These are phyloP conservation scores for Hippocampus mohnikei DNA, from an alignment of 2,113 vertebrate species.

Conservation along the genomic window DNA sequence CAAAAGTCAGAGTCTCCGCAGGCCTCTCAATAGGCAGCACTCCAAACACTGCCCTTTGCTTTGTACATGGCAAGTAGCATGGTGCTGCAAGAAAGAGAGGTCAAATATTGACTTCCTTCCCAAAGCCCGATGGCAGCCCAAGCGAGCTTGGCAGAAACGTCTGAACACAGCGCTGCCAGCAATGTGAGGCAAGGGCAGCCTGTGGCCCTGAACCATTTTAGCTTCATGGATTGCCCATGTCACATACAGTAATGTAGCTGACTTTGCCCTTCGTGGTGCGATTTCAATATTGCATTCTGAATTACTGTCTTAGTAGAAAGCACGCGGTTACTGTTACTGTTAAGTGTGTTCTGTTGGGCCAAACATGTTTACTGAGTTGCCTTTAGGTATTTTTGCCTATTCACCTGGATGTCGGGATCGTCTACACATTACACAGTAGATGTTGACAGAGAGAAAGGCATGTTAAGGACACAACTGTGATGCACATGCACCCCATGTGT, in stretches of 20 bases:
- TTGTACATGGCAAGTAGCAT: constrained; percentile 48
- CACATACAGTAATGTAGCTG: constrained; percentile 32
- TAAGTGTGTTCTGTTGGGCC: neutral
- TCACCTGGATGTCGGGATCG: too few relatives aligned
- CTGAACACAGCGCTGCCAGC: constrained; percentile 48
- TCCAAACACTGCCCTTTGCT: constrained; percentile 42
- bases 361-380: neutral
- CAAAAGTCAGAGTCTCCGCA: constrained; percentile 12
- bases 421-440: neutral
- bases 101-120: constrained; percentile 74
- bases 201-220: constrained; percentile 50
- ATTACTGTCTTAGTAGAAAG: too few relatives aligned
- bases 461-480: constrained; percentile 10
- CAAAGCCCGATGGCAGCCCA: constrained; percentile 38
- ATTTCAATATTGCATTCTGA: neutral
- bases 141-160: constrained; percentile 39
- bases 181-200: constrained; percentile 42
- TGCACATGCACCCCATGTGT: constrained; percentile 17
- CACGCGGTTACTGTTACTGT: neutral
- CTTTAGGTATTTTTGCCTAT: neutral
- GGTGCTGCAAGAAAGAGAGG: constrained; percentile 55
- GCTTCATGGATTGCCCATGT: constrained; percentile 28
- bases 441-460: neutral
- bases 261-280: constrained; percentile 28
- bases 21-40: constrained; percentile 13